Conservation (phyloP, 2,797 vertebrate genomes). For the Acanthurus lineatus region DNA sequence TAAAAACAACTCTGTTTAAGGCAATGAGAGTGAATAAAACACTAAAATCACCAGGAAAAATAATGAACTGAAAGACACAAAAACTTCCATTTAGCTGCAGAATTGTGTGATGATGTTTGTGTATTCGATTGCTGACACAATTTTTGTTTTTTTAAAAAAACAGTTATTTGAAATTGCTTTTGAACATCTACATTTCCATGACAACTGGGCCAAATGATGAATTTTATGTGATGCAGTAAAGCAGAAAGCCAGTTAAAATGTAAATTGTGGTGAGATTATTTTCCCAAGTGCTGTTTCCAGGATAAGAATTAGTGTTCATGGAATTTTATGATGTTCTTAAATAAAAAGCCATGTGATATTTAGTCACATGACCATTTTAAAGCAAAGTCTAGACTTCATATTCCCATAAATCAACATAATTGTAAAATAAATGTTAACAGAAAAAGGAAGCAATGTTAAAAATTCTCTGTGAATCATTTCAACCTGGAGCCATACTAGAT, state of each 20-base stretch:
- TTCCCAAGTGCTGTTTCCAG: not conserved
- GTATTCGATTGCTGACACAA: not conserved
- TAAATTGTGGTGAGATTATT: not conserved
- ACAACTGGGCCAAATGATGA: not conserved
- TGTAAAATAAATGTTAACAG: conserved; percentile 4
- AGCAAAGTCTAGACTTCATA: not conserved
- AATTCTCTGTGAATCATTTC: not conserved
- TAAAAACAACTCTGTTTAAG: not conserved
- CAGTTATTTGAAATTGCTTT: not conserved
- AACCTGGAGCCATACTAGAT: not conserved
- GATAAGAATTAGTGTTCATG: not conserved
- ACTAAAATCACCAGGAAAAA: not conserved
- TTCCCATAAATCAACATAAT: not conserved
- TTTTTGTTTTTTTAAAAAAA: not conserved
- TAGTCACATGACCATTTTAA: conserved; percentile 10
- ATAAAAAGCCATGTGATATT: not conserved
- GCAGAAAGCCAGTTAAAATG: not conserved
- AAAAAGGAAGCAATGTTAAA: not conserved
- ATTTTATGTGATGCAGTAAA: not conserved
- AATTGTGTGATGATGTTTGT: too few species aligned
- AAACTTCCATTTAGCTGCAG: too few species aligned
- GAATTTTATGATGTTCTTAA: not conserved
- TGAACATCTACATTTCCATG: not conserved
- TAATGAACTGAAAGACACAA: too few species aligned
- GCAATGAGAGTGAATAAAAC: not conserved